Evolutionary conservation across 2,888 invertebrate genomes (phyloP).

Genomic region (Bellardia bayeri): DNA sequence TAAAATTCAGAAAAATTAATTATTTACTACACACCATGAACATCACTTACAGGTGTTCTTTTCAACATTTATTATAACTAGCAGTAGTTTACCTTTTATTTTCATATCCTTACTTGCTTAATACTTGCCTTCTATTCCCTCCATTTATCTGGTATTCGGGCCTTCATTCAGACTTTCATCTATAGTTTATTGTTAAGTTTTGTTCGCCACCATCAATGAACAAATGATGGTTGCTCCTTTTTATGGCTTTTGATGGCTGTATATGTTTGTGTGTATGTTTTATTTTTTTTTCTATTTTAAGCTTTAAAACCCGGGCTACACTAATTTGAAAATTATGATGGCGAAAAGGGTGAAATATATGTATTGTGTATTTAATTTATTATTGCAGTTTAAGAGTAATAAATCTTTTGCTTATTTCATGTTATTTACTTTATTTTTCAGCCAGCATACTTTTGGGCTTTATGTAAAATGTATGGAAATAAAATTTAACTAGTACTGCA

Average conservation of each 20-base stretch:
- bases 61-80: conserved; percentile 46
- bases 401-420: conserved; percentile 8
- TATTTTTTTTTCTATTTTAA: conserved; percentile 29
- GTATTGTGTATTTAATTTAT: neutral
- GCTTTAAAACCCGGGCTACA: neutral
- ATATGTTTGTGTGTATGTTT: neutral
- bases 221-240: conserved; percentile 25
- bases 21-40: conserved; percentile 71
- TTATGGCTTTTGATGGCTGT: conserved; percentile 23
- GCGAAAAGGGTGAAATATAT: neutral
- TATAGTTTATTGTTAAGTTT: conserved; percentile 9
- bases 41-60: conserved; percentile 71
- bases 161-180: conserved; percentile 1
- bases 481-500: neutral
- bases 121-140: neutral
- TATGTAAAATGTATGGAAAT: conserved; percentile 1
- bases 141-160: neutral
- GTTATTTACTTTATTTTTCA: neutral
- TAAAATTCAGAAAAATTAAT: conserved; percentile 71
- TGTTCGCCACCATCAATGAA: neutral
- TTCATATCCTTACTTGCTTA: neutral
- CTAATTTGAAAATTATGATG: neutral
- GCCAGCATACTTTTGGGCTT: conserved; percentile 30
- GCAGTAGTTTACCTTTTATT: neutral
- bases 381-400: conserved; percentile 10